Base-by-base conservation (phyloP, 2,113 vertebrate genomes). In the Grammomys surdaster region DNA sequence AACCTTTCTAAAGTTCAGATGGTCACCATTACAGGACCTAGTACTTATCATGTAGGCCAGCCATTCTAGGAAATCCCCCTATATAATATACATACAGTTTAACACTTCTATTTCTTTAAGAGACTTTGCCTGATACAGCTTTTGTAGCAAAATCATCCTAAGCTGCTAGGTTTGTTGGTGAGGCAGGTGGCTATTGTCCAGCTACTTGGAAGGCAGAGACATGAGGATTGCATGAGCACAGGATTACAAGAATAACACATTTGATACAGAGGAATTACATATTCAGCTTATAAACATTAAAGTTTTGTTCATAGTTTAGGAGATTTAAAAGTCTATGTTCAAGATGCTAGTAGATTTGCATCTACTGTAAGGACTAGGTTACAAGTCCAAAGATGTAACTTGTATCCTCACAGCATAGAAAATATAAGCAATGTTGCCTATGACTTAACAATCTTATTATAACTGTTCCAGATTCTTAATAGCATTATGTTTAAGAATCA, bases 201-300 rank as follows among this genome's bases (percentile, higher is more conserved):
- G 43, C 73, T 46, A 26, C 11, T 75, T 43, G 40, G 73, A 75
- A 75, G 22, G 40, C 8, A 46, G 73, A 75, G 40, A 43, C 40
- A 43, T 7, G 84, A 90, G 48, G 5, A 75, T 65, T 26, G 14
- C 8, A 3, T n/a, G 8, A n/a, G 0, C 8, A n/a, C 0, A 19
- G 28, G 48, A 80, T 9, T 17, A 9, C 17, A 80, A 6, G 24
- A 76, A 14, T 75, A 46, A 46, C 11, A 20, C 40, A 75, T 28
- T 12, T 76, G 75, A 48, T 48, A 48, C 12, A 28, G 43, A 46
- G 24, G 11, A 43, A 76, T 40, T 26, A n/a, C 14, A 9, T 81
- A 36, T 54, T 36, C 67, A 28, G 0, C 16, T 80, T 40, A 40
- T 26, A 33, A 65, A n/a, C 8, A 10, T n/a, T 8, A 43, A 19